phyloP scores from a whole-genome alignment of 1,140 invertebrate species.

The Agraylea sexmaculata region DNA sequence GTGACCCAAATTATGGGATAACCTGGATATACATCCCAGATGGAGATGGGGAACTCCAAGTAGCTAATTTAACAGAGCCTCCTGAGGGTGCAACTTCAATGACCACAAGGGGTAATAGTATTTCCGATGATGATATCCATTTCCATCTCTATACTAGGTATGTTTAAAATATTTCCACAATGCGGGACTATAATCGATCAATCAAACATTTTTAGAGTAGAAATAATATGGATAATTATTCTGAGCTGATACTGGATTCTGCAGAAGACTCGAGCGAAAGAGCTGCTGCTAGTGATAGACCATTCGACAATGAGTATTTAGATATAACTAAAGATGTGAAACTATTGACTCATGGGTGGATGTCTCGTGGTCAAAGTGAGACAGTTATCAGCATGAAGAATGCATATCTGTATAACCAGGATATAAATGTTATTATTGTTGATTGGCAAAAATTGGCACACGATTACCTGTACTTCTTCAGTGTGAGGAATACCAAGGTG shows the following conservation, averaged over 20 bases:
- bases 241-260: constrained; percentile 25
- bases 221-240: constrained; percentile 26
- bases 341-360: constrained; percentile 66
- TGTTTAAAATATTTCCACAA: neutral
- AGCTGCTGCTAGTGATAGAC: constrained; percentile 24
- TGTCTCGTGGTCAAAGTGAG: constrained; percentile 37
- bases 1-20: constrained; percentile 38
- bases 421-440: constrained; percentile 55
- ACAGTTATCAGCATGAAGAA: constrained; percentile 24
- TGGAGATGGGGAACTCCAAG: constrained; percentile 43
- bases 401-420: constrained; percentile 36
- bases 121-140: constrained; percentile 22
- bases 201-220: constrained; percentile 20
- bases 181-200: neutral
- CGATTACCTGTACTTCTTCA: constrained; percentile 52
- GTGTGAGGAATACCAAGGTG: constrained; percentile 45
- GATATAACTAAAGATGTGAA: constrained; percentile 44
- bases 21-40: constrained; percentile 55
- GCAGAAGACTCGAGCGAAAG: constrained; percentile 24
- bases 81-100: constrained; percentile 22
- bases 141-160: constrained; percentile 34
- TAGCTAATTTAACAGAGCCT: constrained; percentile 35
- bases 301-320: constrained; percentile 37
- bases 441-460: constrained; percentile 52
- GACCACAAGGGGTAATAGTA: constrained; percentile 20